A percentile compares a stretch with the other conserved stretches of the same genome.
phyloP scores from a whole-genome alignment of 2,888 invertebrate species.

The Troglohyphantes excavatus region DNA sequence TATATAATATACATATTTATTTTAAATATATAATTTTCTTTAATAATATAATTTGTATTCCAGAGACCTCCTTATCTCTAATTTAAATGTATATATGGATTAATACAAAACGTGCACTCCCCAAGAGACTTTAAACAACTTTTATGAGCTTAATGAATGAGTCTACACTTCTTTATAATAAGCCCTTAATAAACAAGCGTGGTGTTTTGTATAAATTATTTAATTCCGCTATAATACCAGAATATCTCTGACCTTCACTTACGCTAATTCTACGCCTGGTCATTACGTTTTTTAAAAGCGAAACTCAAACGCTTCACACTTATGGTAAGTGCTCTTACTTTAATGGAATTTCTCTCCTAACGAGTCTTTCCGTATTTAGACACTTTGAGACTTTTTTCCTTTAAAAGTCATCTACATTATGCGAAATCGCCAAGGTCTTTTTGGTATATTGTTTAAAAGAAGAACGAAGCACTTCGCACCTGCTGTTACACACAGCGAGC shows the following conservation, averaged over 20 bases:
- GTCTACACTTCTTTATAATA: background rate
- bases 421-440: conserved; percentile 8
- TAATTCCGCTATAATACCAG: background rate
- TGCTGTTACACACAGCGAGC: background rate
- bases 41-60: no score
- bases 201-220: background rate
- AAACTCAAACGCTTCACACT: conserved; percentile 42
- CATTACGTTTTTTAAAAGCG: conserved; percentile 20
- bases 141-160: no score
- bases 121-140: no score
- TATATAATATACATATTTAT: no score
- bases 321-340: conserved; percentile 48
- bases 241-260: conserved; percentile 10
- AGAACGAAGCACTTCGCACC: background rate
- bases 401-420: background rate
- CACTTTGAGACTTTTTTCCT: conserved; percentile 8
- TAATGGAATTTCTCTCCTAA: conserved; percentile 54
- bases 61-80: no score
- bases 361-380: conserved; percentile 6
- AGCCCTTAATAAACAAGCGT: background rate
- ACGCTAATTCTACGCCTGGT: conserved; percentile 5
- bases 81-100: no score
- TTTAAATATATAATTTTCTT: no score
- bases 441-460: background rate
- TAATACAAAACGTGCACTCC: no score